Conservation (phyloP, 2,888 invertebrate species). For the Chloroclystis v-ata region DNA sequence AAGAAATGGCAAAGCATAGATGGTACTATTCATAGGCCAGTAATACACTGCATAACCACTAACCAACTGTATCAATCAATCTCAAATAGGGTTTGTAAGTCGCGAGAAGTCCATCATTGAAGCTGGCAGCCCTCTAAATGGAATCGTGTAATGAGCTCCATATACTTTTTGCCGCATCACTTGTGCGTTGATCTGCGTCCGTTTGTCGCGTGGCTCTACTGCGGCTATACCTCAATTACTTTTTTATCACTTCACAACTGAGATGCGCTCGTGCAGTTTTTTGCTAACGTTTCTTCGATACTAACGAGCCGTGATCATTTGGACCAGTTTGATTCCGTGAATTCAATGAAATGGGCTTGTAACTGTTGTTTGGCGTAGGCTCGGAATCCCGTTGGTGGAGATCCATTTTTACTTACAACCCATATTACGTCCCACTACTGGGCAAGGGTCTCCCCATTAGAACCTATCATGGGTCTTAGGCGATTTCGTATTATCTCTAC, state of each 20-base stretch:
- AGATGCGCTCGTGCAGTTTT: constrained; percentile 35
- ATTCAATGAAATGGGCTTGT: constrained; percentile 10
- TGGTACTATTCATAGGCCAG: too few species aligned
- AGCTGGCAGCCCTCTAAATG: constrained; percentile 9
- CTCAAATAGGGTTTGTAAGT: too few species aligned
- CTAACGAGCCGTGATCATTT: constrained; percentile 38
- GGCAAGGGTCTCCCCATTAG: too few species aligned
- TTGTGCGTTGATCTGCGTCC: constrained; percentile 19
- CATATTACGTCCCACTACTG: too few species aligned
- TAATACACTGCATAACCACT: too few species aligned
- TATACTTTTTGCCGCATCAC: constrained; percentile 39
- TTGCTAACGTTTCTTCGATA: constrained; percentile 32
- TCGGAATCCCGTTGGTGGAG: too few species aligned
- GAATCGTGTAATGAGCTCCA: constrained; percentile 34
- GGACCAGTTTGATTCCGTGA: constrained; percentile 32
- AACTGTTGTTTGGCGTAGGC: neutral
- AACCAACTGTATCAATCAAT: too few species aligned
- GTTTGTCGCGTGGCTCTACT: constrained; percentile 35
- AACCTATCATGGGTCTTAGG: too few species aligned
- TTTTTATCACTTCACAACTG: constrained; percentile 29
- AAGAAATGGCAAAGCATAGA: neutral
- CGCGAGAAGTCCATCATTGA: neutral
- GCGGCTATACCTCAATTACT: constrained; percentile 34
- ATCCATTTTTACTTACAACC: too few species aligned
- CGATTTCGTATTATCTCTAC: too few species aligned